These are phyloP conservation scores for Calyptommatus sinebrachiatus DNA, from an alignment of 2,113 vertebrate genomes.

Conservation along the genomic window DNA sequence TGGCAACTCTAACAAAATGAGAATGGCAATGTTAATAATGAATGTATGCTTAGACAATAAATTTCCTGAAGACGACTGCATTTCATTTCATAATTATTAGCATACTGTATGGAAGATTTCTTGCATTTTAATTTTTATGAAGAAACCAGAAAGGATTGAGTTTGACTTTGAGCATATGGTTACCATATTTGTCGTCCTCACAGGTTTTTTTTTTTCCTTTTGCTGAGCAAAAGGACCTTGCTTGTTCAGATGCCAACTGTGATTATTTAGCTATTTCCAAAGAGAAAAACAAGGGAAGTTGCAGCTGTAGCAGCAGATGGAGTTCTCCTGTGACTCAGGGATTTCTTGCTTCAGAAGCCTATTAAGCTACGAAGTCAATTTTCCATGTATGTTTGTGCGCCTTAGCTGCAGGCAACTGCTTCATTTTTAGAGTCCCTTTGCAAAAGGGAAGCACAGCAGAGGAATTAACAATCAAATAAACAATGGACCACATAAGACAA, in stretches of 20 bases:
- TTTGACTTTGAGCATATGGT: neutral
- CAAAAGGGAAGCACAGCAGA: slow-evolving; percentile 34
- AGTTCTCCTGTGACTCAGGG: slow-evolving; percentile 35
- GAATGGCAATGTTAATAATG: neutral
- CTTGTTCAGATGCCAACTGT: slow-evolving; percentile 8
- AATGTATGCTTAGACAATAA: neutral
- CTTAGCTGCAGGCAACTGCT: slow-evolving; percentile 42
- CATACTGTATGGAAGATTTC: neutral
- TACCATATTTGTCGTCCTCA: neutral
- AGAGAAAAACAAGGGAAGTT: slow-evolving; percentile 39
- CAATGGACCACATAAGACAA: slow-evolving; percentile 40
- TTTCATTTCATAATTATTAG: neutral
- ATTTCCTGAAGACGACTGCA: neutral
- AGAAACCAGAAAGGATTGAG: slow-evolving; percentile 17
- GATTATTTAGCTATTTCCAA: slow-evolving; percentile 21
- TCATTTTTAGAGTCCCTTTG: slow-evolving; percentile 27
- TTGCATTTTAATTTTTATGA: neutral
- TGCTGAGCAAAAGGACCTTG: slow-evolving; percentile 18
- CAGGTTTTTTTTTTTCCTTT: neutral
- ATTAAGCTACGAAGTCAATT: slow-evolving; percentile 49
- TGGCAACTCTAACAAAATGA: no score
- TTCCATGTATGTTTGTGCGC: slow-evolving; percentile 30
- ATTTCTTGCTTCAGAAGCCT: slow-evolving; percentile 41
- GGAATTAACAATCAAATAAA: slow-evolving; percentile 44
- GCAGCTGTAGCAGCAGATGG: slow-evolving; percentile 59